These are phyloP conservation scores for Apogon hyalosoma DNA, from an alignment of 2,797 vertebrate species.

Conservation along the genomic window DNA sequence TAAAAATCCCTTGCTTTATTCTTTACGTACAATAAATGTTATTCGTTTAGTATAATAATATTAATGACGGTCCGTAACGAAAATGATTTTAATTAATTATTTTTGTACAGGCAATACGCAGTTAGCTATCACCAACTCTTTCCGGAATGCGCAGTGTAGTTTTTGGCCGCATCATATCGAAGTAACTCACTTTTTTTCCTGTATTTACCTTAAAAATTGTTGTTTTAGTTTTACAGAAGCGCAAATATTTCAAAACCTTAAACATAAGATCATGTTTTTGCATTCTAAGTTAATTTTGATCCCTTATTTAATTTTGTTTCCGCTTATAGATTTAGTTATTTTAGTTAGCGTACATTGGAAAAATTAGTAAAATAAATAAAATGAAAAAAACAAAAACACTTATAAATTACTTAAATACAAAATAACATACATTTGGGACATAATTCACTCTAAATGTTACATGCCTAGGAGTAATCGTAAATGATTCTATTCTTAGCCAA, in stretches of 20 bases:
- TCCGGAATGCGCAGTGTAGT: conserved; percentile 58
- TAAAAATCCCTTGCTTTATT: background rate
- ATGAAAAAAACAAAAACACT: too few species aligned
- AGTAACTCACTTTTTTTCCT: background rate
- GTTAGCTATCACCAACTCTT: background rate
- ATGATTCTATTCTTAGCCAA: background rate
- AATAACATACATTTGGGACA: too few species aligned
- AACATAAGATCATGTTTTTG: background rate
- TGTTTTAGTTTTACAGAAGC: too few species aligned
- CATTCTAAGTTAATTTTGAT: background rate
- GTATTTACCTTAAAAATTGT: too few species aligned
- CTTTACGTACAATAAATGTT: background rate
- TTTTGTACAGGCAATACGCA: conserved; percentile 51
- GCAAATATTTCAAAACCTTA: too few species aligned
- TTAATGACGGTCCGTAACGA: rapidly evolving
- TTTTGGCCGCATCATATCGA: background rate
- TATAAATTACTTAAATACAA: too few species aligned
- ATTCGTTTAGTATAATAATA: rapidly evolving
- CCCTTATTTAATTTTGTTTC: too few species aligned
- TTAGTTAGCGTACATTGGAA: too few species aligned
- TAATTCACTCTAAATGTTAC: background rate
- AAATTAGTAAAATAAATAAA: too few species aligned
- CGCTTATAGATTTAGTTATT: too few species aligned
- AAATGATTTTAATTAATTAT: background rate
- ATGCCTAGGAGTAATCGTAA: background rate